Evolutionary conservation across 2,888 invertebrate genomes (phyloP).

Genomic region (Agonopterix arenella): DNA sequence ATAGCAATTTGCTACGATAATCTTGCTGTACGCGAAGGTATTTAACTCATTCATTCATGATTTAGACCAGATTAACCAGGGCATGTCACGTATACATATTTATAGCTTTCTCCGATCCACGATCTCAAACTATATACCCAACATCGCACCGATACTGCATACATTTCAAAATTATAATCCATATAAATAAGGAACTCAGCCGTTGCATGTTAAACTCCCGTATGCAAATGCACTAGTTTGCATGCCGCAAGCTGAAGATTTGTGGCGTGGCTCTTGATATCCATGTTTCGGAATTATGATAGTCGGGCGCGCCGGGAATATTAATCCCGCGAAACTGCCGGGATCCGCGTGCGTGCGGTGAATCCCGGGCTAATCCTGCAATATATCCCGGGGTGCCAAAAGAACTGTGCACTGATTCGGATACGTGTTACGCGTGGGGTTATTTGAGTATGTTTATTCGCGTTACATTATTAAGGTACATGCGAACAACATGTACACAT

Average conservation of each 20-base stretch:
- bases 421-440: slow-evolving; percentile 4
- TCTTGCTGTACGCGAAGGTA: too few species aligned
- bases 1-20: too few species aligned
- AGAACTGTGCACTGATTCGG: slow-evolving; percentile 10
- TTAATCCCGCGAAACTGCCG: slow-evolving; percentile 38
- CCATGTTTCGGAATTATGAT: slow-evolving; percentile 53
- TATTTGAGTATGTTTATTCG: not conserved
- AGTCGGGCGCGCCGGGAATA: slow-evolving; percentile 44
- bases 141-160: too few species aligned
- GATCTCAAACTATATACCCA: too few species aligned
- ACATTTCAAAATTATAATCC: not conserved
- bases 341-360: slow-evolving; percentile 22
- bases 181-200: not conserved
- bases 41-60: too few species aligned
- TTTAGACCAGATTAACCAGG: too few species aligned
- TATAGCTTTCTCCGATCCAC: too few species aligned
- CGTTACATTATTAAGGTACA: not conserved
- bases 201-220: not conserved
- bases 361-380: slow-evolving; percentile 17
- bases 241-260: slow-evolving; percentile 46
- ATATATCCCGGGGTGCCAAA: slow-evolving; percentile 11
- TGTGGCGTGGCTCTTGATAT: slow-evolving; percentile 46
- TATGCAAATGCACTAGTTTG: slow-evolving; percentile 30
- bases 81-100: too few species aligned
- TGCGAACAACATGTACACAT: too few species aligned